Base-by-base conservation (phyloP, 2,797 vertebrate species). In the Myoxocephalus aenaeus region DNA sequence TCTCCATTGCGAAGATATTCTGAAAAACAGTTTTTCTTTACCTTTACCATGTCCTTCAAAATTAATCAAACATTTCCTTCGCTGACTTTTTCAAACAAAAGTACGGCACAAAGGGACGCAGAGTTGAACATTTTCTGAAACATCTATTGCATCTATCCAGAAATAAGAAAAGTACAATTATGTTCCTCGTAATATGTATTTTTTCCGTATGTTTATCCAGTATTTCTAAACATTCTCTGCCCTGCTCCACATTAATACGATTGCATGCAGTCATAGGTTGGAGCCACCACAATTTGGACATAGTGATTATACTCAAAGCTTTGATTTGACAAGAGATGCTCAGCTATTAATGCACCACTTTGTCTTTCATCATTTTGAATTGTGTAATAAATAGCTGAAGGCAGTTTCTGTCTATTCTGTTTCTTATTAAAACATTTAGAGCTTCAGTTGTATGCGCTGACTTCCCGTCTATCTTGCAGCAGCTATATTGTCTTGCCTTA, bases 401-500 rank as follows among this genome's bases (percentile, higher is more conserved):
- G 25, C 32, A 59, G n/a, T 76, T 34, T 69, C 17, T 63, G 29
- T 66, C 27, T 64, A 17, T 54, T 79, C 46, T 64, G 15, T 58
- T 70, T 54, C 59, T 68, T 68, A 57, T 69, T 15, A 61, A 64
- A 74, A 65, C 57, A 63, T 71, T 79, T 46, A 40, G 38, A 80
- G 48, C 51, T 64, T 20, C 11, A 62, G 51, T 66, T 82, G 32
- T 61, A 81, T 81, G 86, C 65, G 65, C 51, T 11, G 54, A 68
- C 73, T 66, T 61, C 40, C 56, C 53, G 7, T 74, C 51, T 29
- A 51, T 61, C 70, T 75, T 82, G 40, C 77, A 71, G 36, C 58
- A 73, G 36, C 54, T 78, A 51, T 77, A 46, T 44, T 76, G 70
- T 77, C 86, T 75, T 76, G 36, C 81, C 68, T 84, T 58, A 32